These are phyloP conservation scores for Chloropsis cyanopogon DNA, from an alignment of 2,113 vertebrate species.

Conservation along the genomic window DNA sequence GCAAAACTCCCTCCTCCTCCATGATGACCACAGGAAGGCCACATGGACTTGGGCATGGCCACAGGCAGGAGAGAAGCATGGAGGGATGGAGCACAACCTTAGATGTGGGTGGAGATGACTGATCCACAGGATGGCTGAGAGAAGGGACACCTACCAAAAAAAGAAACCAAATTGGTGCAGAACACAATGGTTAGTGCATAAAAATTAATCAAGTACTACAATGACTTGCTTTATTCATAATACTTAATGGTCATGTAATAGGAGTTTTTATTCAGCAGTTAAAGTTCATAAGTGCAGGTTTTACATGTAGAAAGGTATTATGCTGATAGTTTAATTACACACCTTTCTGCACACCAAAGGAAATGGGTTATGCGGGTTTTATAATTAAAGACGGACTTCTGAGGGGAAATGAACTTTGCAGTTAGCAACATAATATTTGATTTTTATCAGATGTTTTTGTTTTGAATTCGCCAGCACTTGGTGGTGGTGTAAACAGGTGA, in stretches of 20 bases:
- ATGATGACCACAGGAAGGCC: fast-evolving
- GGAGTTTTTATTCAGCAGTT: slow-evolving; percentile 86
- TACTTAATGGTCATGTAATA: slow-evolving; percentile 87
- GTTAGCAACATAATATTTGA: slow-evolving; percentile 53
- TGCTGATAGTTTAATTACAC: slow-evolving; percentile 84
- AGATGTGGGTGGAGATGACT: neutral
- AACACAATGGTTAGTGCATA: slow-evolving; percentile 76
- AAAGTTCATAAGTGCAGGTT: slow-evolving; percentile 83
- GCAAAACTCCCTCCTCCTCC: neutral
- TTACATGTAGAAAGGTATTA: slow-evolving; percentile 82
- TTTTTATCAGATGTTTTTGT: slow-evolving; percentile 72
- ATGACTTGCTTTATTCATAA: slow-evolving; percentile 84
- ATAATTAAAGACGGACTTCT: slow-evolving; percentile 77
- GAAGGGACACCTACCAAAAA: neutral
- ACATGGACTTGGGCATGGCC: neutral
- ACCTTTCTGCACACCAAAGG: slow-evolving; percentile 85
- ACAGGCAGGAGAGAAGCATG: neutral
- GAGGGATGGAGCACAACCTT: neutral
- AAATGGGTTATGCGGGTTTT: slow-evolving; percentile 77
- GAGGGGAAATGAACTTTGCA: slow-evolving; percentile 71
- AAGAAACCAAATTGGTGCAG: slow-evolving; percentile 59
- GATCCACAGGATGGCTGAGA: neutral
- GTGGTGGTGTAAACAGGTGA: slow-evolving; percentile 36
- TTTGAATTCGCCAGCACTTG: slow-evolving; percentile 42
- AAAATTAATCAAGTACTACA: slow-evolving; percentile 84